phyloP scores from a whole-genome alignment of 2,113 vertebrate species.

The Chunga burmeisteri region DNA sequence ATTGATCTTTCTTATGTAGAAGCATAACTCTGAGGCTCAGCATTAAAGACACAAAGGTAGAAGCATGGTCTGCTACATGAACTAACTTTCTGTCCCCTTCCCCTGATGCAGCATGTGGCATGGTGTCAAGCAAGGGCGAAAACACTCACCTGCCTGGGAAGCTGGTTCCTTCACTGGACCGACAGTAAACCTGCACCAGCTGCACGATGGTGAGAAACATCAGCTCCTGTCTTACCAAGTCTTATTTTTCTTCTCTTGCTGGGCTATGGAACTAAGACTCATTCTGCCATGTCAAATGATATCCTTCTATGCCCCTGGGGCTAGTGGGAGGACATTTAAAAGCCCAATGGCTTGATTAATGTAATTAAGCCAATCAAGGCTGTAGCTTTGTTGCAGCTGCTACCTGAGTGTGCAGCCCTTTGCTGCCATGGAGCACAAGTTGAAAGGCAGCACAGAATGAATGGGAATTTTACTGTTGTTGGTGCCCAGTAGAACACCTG shows the following conservation, averaged over 20 bases:
- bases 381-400: conserved; percentile 18
- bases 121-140: accelerated
- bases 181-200: not conserved
- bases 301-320: not conserved
- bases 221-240: not conserved
- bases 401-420: not conserved
- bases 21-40: conserved; percentile 63
- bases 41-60: not conserved
- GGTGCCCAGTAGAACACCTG: not conserved
- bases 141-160: not conserved
- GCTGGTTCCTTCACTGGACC: not conserved
- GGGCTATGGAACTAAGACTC: not conserved
- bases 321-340: not conserved
- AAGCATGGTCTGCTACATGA: accelerated
- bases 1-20: conserved; percentile 38
- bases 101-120: not conserved
- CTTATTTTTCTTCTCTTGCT: not conserved
- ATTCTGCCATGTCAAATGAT: not conserved
- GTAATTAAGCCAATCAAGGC: conserved; percentile 15
- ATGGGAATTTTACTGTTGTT: not conserved
- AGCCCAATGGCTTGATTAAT: not conserved
- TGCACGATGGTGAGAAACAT: not conserved
- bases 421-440: not conserved
- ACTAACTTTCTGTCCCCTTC: not conserved
- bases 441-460: not conserved